These are phyloP conservation scores for Clarias pachynema DNA, from an alignment of 2,797 vertebrate species.

Conservation along the genomic window DNA sequence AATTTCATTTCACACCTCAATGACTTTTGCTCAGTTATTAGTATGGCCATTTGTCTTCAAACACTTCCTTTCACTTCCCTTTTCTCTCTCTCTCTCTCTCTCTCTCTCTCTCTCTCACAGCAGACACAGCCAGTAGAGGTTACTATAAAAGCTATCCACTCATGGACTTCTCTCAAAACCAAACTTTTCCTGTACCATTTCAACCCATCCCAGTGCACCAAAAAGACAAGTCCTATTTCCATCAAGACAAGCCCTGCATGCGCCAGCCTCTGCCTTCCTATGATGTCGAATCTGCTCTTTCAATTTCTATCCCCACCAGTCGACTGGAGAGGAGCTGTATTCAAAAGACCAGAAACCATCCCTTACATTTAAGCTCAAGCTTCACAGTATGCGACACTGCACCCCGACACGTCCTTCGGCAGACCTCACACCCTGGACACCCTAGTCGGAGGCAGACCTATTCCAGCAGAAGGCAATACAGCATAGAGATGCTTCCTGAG, in stretches of 20 bases:
- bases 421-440: slow-evolving; percentile 70
- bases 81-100: not conserved
- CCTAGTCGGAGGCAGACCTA: slow-evolving; percentile 70
- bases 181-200: slow-evolving; percentile 72
- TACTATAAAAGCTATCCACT: slow-evolving; percentile 85
- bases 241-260: slow-evolving; percentile 70
- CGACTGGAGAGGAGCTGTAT: slow-evolving; percentile 75
- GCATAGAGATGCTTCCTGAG: slow-evolving; percentile 82
- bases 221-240: slow-evolving; percentile 75
- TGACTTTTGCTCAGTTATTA: not conserved
- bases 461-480: slow-evolving; percentile 74
- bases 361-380: slow-evolving; percentile 67
- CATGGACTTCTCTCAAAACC: slow-evolving; percentile 76
- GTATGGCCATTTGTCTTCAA: not conserved
- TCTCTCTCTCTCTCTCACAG: slow-evolving; percentile 56
- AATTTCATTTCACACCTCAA: not conserved
- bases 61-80: not conserved
- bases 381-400: slow-evolving; percentile 73
- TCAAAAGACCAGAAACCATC: slow-evolving; percentile 74
- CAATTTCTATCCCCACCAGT: slow-evolving; percentile 74
- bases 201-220: slow-evolving; percentile 67
- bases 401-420: slow-evolving; percentile 69
- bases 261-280: slow-evolving; percentile 65
- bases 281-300: slow-evolving; percentile 73
- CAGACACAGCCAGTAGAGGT: slow-evolving; percentile 77